Evolutionary conservation across 2,113 vertebrate genomes (phyloP), one percentile per base, ranked within the genome.

Genomic region (Sakesphorus luctuosus): DNA sequence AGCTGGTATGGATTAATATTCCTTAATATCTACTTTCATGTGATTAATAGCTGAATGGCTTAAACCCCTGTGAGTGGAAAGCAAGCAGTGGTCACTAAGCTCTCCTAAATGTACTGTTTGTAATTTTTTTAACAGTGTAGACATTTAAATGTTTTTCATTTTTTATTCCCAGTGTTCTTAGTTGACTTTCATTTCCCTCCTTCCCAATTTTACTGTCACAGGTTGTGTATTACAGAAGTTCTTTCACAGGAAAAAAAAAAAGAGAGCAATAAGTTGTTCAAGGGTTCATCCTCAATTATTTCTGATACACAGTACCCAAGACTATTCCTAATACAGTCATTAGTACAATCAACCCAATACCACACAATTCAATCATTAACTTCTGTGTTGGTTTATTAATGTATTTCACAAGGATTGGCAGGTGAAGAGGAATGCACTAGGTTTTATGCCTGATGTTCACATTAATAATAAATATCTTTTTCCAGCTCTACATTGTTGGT

Each of bases 11-110:
- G 98, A 98, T 98, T 98, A 98, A 97, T 97, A 98, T 98, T 93
- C 85, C 86, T 74, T 96, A 96, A 98, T 98, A 96, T 98, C 97
- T 97, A 98, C 98, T 98, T 98, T 98, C 97, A 98, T 98, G 98
- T 98, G 98, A 99, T 99, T 98, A 98, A 98, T 94, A 98, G 95
- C 98, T 98, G 97, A 97, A 97, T 97, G 97, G 94, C 90, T 97
- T 97, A 98, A 95, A 85, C 97, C 53, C 86, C 85, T 96, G 75
- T 82, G 85, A 24, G 10, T n/a, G 52, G 74, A 93, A 97, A 96
- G 86, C 77, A 63, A 96, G 55, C 53, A 78, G 26, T 81, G 31
- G 33, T 86, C 31, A 80, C 77, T 97, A 96, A 97, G 95, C 90
- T 95, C 20, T 77, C 15, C 55, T 66, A 38, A 44, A 89, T 67